Percentiles rank a stretch among this genome's conserved stretches.
Conservation (phyloP, 2,113 vertebrate genomes). For the Pygathrix nemaeus region DNA sequence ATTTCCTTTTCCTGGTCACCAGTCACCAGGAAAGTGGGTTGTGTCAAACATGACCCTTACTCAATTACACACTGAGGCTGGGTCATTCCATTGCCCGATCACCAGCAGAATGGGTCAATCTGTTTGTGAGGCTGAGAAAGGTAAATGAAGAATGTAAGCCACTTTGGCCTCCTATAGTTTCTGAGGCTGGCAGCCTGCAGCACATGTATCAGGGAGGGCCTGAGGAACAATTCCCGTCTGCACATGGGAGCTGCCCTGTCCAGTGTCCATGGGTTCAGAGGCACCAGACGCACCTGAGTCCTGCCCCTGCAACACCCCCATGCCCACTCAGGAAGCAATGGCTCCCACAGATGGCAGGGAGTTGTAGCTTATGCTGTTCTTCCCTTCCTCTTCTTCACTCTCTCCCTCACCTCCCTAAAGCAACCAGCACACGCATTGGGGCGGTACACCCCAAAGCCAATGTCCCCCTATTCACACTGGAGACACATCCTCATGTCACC, state of each 20-base stretch:
- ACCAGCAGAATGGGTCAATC: neutral
- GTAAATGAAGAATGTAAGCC: neutral
- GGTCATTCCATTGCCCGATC: neutral
- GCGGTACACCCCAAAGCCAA: rapidly evolving
- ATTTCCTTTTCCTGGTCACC: neutral
- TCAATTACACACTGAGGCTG: neutral
- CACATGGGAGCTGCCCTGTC: neutral
- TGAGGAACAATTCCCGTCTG: neutral
- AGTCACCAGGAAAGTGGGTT: neutral
- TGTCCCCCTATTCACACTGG: rapidly evolving
- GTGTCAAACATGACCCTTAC: neutral
- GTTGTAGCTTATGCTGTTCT: neutral
- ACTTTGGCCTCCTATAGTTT: neutral
- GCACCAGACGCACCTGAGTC: neutral
- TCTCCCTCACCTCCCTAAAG: neutral
- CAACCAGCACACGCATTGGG: neutral
- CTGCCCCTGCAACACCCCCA: neutral
- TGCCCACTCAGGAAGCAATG: neutral
- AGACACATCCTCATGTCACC: neutral
- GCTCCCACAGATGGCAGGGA: neutral
- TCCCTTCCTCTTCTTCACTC: neutral
- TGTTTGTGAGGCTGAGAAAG: neutral
- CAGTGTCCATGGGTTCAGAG: neutral
- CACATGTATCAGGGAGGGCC: neutral
- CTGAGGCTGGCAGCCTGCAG: neutral